These are phyloP conservation scores for Morus bassanus DNA, from an alignment of 2,797 vertebrate species.

Conservation along the genomic window DNA sequence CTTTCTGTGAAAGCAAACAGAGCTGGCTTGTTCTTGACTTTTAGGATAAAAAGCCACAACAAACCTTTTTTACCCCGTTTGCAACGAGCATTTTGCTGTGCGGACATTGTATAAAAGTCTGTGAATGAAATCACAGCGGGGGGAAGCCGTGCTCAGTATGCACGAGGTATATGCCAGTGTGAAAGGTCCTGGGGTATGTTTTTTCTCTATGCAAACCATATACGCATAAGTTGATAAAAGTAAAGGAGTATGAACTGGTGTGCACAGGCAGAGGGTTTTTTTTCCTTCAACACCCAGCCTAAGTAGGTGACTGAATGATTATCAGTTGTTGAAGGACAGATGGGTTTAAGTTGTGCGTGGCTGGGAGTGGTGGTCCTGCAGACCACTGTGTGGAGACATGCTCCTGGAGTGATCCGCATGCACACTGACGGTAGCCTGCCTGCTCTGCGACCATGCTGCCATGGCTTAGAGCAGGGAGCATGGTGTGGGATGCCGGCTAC, in stretches of 20 bases:
- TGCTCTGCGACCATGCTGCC: not conserved
- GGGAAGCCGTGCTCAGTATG: fast-evolving
- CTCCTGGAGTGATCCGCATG: fast-evolving
- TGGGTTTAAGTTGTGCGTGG: not conserved
- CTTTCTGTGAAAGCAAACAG: not conserved
- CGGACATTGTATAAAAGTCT: fast-evolving
- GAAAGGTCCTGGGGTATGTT: fast-evolving
- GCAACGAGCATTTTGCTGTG: not conserved
- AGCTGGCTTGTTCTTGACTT: not conserved
- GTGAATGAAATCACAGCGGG: fast-evolving
- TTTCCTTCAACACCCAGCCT: not conserved
- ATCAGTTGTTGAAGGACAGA: not conserved
- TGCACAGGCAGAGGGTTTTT: not conserved
- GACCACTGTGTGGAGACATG: fast-evolving
- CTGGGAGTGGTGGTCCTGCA: not conserved
- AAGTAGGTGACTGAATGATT: not conserved
- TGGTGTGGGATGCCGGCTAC: too few species aligned
- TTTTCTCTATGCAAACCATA: too few species aligned
- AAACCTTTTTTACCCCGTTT: not conserved
- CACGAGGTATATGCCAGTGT: too few species aligned
- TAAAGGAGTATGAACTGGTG: not conserved
- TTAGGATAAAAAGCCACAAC: not conserved
- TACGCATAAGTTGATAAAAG: not conserved
- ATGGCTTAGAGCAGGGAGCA: not conserved
- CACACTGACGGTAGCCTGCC: fast-evolving